Base-by-base conservation (phyloP, 1,140 invertebrate species). In the Pseudomyrmex dendroicus region DNA sequence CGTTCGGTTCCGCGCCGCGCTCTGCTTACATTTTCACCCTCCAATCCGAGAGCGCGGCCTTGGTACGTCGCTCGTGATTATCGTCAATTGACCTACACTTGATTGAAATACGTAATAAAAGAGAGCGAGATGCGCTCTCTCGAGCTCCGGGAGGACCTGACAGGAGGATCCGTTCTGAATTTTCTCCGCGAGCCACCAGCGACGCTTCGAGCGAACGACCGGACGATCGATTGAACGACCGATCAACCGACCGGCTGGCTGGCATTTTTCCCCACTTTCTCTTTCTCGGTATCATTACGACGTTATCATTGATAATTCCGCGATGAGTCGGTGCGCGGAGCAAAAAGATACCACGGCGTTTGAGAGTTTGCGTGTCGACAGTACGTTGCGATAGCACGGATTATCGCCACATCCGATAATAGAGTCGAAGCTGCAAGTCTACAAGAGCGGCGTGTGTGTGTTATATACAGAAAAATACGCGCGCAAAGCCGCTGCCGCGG, bases 11-110 rank as follows among this genome's bases (percentile, higher is more conserved):
- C 56, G 59, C 35, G n/a, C 57, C 73, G 46, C 73, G 25, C 44
- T 63, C 57, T 25, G 46, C 66, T 90, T 85, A 87, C 89, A 84
- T 91, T 91, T 91, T 87, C 89, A 91, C 89, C 92, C 91, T 92
- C 87, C 90, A 83, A 90, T 89, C 89, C n/a, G 61, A 67, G 87
- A 67, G 87, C 57, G 61, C 87, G 89, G 84, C 89, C 88, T 90
- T 90, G 90, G 86, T 76, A 89, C 84, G 86, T 78, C 61, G 87
- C 72, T 78, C 83, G 86, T 88, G 83, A 89, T 89, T 89, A 89
- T 89, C 87, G 84, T 85, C 87, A 84, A 89, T 89, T 89, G 87
- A 89, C 87, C 87, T 85, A 85, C 74, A 87, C 87, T 83, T 84
- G 87, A 89, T 89, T 88, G 87, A 89, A 89, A 89, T 85, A 85